phyloP scores from a whole-genome alignment of 2,888 invertebrate genomes.

The Chalcis sispes region DNA sequence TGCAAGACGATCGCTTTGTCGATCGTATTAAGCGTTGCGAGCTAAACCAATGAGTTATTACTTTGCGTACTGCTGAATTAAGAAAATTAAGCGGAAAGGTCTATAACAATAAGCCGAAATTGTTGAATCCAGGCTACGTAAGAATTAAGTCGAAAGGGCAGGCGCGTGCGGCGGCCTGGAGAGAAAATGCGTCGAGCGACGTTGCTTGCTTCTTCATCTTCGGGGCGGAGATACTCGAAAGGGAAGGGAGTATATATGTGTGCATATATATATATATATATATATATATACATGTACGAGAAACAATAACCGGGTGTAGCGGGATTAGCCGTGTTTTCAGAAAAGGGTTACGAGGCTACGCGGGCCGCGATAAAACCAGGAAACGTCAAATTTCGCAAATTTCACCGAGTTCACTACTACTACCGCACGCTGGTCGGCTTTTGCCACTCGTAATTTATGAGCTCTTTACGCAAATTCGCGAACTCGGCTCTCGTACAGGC shows the following conservation, averaged over 20 bases:
- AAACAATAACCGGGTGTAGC: constrained; percentile 44
- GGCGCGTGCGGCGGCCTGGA: too few relatives aligned
- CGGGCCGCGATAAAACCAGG: neutral
- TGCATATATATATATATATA: constrained; percentile 5
- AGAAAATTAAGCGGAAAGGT: constrained; percentile 23
- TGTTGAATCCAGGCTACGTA: constrained; percentile 18
- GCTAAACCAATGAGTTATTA: too few relatives aligned
- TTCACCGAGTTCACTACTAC: neutral
- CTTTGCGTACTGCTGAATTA: too few relatives aligned
- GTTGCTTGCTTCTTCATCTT: too few relatives aligned
- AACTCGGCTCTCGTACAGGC: constrained; percentile 17
- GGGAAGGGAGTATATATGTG: neutral
- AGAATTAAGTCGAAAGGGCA: constrained; percentile 14
- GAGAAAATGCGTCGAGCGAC: too few relatives aligned
- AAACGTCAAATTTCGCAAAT: neutral
- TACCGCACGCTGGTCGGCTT: neutral
- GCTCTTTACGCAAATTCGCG: constrained; percentile 67
- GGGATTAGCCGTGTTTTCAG: constrained; percentile 34
- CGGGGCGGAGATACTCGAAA: neutral
- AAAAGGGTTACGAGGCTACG: constrained; percentile 30
- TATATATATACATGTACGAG: neutral
- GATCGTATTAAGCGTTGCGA: too few relatives aligned
- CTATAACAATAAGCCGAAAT: constrained; percentile 12
- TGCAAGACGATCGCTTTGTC: too few relatives aligned
- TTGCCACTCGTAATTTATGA: constrained; percentile 65